Base-by-base conservation (phyloP, 2,888 invertebrate genomes). In the Melipona beecheii region DNA sequence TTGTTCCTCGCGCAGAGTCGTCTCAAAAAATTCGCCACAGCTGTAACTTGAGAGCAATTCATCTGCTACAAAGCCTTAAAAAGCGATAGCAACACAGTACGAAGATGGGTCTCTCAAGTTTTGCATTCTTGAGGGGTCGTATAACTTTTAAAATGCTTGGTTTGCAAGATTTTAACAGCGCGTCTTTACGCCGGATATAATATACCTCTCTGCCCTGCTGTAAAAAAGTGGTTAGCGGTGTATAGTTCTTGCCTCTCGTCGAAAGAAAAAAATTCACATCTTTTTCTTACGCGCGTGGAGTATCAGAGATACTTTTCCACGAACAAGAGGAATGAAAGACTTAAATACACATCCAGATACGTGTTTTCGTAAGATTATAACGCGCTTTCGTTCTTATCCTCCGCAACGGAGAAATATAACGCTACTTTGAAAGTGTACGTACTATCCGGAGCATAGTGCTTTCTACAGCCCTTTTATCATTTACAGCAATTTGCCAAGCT, bases 111-210 rank as follows among this genome's bases (percentile, higher is more conserved):
- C 60, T 27, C 24, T 50, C 27, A 21, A 50, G 68, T 24, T 68
- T 52, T 68, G 19, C 27, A 27, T 24, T 49, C 21, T 49, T 13
- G 9, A 60, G 31, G 21, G 49, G n/a, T 15, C 4, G 24, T 17
- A 9, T 58, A 58, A 24, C 19, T 24, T 24, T 49, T n/a, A 58
- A 19, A 27, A 24, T 21, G 21, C 60, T 60, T 49, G n/a, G 24
- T 15, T 27, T 60, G 72, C 72, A 49, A 31, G 27, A 60, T 27
- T 72, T 49, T 27, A 72, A n/a, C 21, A 72, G 24, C 19, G 4
- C 24, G 13, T 43, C 43, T 43, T 9, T 43, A 11, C 43, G 9
- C 9, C 2, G 11, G 43, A 43, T 21, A 27, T 31, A 36, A 36
- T 36, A 36, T 5, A 2, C 64, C 21, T 36, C 13, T 36, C 0